Evolutionary conservation across 2,888 invertebrate genomes (phyloP).

Genomic region (Platerodrilus igneus): DNA sequence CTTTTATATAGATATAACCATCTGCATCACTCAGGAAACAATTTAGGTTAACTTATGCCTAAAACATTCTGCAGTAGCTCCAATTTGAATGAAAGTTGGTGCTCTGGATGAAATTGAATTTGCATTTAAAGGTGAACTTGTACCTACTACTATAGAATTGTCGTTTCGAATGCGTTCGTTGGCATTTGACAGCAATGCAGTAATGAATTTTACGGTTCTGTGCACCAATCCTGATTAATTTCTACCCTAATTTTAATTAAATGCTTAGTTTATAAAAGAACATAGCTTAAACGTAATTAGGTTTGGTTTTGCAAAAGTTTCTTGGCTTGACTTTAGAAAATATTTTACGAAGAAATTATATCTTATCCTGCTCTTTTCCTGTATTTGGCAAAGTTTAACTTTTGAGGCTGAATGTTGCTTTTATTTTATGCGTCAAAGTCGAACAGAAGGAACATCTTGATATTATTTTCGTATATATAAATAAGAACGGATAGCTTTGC

Average conservation of each 20-base stretch:
- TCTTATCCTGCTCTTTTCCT: too few species aligned
- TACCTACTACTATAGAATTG: constrained; percentile 19
- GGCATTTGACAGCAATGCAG: constrained; percentile 3
- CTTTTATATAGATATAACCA: constrained; percentile 15
- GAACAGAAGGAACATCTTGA: too few species aligned
- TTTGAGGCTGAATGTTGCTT: too few species aligned
- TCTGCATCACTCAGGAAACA: constrained; percentile 15
- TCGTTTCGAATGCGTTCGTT: constrained; percentile 8
- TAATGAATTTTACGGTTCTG: constrained; percentile 35
- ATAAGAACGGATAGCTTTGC: too few species aligned
- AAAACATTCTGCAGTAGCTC: constrained; percentile 15
- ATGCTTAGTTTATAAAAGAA: constrained; percentile 41
- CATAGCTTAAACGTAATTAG: constrained; percentile 36
- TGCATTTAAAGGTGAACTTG: constrained; percentile 21
- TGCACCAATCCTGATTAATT: constrained; percentile 36
- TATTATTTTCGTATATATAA: too few species aligned
- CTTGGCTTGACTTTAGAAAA: too few species aligned
- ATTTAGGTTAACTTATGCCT: constrained; percentile 15
- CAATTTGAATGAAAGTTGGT: constrained; percentile 19
- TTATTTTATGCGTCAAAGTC: too few species aligned
- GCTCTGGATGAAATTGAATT: constrained; percentile 20
- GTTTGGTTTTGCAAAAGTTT: constrained; percentile 33
- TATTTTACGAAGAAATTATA: too few species aligned
- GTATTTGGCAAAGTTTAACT: too few species aligned
- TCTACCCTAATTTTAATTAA: constrained; percentile 41